A percentile compares a stretch with the other conserved stretches of the same genome.
Evolutionary conservation across 2,113 vertebrate genomes (phyloP).

Genomic region (Notarius lentiginosus): DNA sequence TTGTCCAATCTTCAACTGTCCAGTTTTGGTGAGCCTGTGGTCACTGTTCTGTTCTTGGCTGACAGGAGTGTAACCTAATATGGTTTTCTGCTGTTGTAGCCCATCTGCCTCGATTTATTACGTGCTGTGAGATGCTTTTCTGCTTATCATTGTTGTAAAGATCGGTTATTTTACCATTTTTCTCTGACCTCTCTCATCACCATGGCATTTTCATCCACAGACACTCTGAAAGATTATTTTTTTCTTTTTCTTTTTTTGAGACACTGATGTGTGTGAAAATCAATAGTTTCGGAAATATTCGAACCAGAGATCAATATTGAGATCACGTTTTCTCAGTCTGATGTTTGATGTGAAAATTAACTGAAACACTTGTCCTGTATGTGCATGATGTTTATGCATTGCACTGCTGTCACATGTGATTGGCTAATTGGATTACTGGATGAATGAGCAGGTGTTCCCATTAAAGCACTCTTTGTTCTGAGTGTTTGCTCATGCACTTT

Average conservation of each 20-base stretch:
- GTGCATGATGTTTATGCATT: neutral
- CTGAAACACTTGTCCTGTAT: neutral
- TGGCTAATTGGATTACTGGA: neutral
- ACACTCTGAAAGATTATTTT: neutral
- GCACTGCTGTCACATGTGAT: neutral
- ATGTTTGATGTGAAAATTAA: neutral
- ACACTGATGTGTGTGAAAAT: neutral
- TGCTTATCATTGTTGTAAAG: neutral
- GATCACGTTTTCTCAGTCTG: neutral
- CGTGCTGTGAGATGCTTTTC: neutral
- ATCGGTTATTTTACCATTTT: neutral
- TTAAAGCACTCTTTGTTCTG: neutral
- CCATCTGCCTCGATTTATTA: neutral
- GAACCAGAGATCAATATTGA: neutral
- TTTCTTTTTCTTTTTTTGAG: neutral
- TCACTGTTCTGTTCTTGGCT: neutral
- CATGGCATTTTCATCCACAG: neutral
- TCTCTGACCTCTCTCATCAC: neutral
- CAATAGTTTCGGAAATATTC: neutral
- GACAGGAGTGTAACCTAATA: neutral
- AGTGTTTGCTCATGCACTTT: conserved; percentile 38
- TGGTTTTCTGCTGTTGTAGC: neutral
- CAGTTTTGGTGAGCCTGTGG: neutral
- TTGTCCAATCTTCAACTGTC: neutral
- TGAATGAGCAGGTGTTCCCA: neutral